Evolutionary conservation across 35 echinoderm and acorn worm species (phyloP), one percentile per base, ranked within the genome.

Genomic region (Acanthaster planci): DNA sequence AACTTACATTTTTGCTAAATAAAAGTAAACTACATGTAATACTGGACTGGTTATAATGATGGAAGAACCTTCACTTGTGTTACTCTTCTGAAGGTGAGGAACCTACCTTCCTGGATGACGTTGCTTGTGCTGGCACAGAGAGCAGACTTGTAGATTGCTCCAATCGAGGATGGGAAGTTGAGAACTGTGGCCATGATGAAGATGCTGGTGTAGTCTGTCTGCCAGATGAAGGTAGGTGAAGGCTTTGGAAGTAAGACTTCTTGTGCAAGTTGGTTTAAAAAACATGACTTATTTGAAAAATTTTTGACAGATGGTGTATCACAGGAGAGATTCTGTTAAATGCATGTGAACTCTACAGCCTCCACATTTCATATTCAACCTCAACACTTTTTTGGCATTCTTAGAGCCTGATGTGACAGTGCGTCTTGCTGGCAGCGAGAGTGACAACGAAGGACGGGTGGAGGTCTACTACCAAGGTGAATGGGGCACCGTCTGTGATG

Each of bases 401-500:
- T 27, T 34, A 68, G 60, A 31, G 60, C 60, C 60, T 31, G 60
- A 68, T 68, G 77, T 40, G 37, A 31, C 77, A 8, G 52, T 87
- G 19, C 85, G 81, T 4, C 82, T 90, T 12, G 67, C 59, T n/a
- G 72, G 52, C 9, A 52, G 88, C 7, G 19, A 44, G 52, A 77
- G 29, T 2, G 27, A 17, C 35, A 42, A 76, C 30, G 87, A 90
- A 75, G 88, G 88, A 1, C 64, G 88, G 16, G 80, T 90, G n/a
- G 88, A 90, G 42, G 82, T 90, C 30, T 72, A n/a, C 14, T 76
- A 85, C 19, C 19, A 80, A 56, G 78, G 82, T 40, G 21, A 26
- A 75, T 90, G 88, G 88, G 88, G 88, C 18, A 84, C 88, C 29
- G 88, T 90, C 31, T 90, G 88, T 55, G 81, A 90, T 55, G 80